Percentiles rank a stretch among this genome's conserved stretches.
Evolutionary conservation across 2,113 vertebrate genomes (phyloP).

Genomic region (Chloroceryle aenea): DNA sequence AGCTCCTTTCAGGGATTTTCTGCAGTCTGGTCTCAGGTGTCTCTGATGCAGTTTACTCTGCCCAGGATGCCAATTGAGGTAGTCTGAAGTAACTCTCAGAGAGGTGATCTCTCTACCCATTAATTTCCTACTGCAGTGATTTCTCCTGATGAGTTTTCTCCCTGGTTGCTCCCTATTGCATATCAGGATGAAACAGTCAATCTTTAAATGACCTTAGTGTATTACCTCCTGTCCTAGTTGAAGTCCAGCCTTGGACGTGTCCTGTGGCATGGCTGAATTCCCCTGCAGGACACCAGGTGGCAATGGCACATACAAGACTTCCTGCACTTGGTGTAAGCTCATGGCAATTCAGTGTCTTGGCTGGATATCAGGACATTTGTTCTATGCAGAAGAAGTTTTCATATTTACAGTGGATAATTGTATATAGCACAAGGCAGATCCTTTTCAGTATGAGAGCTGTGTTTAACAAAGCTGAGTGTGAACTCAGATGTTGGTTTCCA

Average conservation of each 20-base stretch:
- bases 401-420: neutral
- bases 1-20: neutral
- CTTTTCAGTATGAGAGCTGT: neutral
- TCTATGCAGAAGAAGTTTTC: neutral
- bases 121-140: neutral
- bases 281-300: neutral
- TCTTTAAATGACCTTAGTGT: neutral
- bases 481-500: neutral
- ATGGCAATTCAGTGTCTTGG: neutral
- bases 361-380: neutral
- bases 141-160: neutral
- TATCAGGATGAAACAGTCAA: neutral
- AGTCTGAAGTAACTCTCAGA: neutral
- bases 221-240: neutral
- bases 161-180: neutral
- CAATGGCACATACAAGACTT: accelerated
- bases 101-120: neutral
- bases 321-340: accelerated
- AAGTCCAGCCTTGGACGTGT: neutral
- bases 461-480: neutral
- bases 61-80: neutral
- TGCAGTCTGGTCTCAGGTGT: neutral
- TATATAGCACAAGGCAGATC: neutral
- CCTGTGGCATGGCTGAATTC: neutral
- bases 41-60: neutral